Evolutionary conservation across 2,113 vertebrate genomes (phyloP).

Genomic region (Xenotilapia flavipinnis): DNA sequence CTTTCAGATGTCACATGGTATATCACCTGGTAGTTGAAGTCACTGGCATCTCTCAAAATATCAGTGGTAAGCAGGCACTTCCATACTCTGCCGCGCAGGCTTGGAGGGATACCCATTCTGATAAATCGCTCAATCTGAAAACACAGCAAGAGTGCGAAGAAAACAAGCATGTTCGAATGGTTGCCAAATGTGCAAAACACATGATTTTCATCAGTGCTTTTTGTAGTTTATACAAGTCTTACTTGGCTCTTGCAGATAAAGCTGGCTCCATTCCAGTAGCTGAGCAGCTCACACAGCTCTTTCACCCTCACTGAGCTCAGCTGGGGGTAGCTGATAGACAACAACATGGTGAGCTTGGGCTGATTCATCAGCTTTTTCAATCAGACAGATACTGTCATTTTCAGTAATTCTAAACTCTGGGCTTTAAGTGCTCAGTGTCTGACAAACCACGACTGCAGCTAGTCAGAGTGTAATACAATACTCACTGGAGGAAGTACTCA

Average conservation of each 20-base stretch:
- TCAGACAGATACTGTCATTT: not conserved
- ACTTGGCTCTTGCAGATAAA: conserved; percentile 72
- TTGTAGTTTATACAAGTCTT: not conserved
- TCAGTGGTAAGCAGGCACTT: conserved; percentile 61
- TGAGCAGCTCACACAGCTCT: conserved; percentile 72
- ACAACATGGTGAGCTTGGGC: not conserved
- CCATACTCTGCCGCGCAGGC: conserved; percentile 63
- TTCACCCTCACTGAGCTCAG: conserved; percentile 58
- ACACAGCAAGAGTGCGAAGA: not conserved
- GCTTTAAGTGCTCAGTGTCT: not conserved
- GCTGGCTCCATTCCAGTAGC: conserved; percentile 72
- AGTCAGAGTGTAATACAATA: not conserved
- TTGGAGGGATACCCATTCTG: conserved; percentile 65
- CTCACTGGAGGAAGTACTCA: not conserved
- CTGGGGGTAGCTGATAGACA: conserved; percentile 55
- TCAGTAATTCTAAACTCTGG: not conserved
- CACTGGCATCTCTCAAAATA: conserved; percentile 18
- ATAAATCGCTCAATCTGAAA: conserved; percentile 69
- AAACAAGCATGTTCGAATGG: not conserved
- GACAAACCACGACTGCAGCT: not conserved
- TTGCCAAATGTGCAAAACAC: not conserved
- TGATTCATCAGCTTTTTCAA: not conserved
- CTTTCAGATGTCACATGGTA: not conserved
- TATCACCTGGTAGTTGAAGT: conserved; percentile 69
- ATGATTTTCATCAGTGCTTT: not conserved